Base-by-base conservation (phyloP, 1,140 invertebrate species). In the Achroia grisella region DNA sequence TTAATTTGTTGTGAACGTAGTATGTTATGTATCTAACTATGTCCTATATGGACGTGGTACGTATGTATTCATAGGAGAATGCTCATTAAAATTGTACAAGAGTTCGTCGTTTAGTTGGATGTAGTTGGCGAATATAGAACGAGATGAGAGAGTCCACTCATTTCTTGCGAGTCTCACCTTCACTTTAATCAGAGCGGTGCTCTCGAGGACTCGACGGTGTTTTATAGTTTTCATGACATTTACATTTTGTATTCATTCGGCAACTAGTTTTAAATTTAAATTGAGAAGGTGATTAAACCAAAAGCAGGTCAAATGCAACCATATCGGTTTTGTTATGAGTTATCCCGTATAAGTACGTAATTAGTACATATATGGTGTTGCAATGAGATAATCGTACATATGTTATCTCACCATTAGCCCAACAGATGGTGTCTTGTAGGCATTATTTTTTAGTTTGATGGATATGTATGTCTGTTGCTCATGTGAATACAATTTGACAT, bases 41-140 rank as follows among this genome's bases (percentile, higher is more conserved):
- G 6, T 23, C 6, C 17, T 23, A 23, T 23, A 23, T 23, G 17
- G 17, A 23, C 17, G 2, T 23, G 2, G 17, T 23, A 23, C 17
- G 17, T 23, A 23, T 6, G 17, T 23, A 23, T 23, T 23, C 17
- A 23, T 2, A 23, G 17, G 17, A 28, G 28, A 35, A 32, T 39
- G 29, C 39, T 54, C 58, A 52, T 66, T 66, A 66, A 69, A 70
- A 66, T 63, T 65, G 55, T 52, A 47, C 58, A 45, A 36, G 54
- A 56, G 44, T 39, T 34, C 49, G 46, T 53, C 51, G 47, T 56
- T 57, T 60, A 60, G 52, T 52, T 45, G 30, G 50, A 39, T 41
- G 27, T 23, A 23, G 51, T 48, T 50, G 23, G 39, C 32, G 54
- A 62, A 63, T 61, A 47, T 61, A 50, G 62, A 60, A 41, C 58